These are phyloP conservation scores for Trichopria drosophilae DNA, from an alignment of 2,888 invertebrate species.

Conservation along the genomic window DNA sequence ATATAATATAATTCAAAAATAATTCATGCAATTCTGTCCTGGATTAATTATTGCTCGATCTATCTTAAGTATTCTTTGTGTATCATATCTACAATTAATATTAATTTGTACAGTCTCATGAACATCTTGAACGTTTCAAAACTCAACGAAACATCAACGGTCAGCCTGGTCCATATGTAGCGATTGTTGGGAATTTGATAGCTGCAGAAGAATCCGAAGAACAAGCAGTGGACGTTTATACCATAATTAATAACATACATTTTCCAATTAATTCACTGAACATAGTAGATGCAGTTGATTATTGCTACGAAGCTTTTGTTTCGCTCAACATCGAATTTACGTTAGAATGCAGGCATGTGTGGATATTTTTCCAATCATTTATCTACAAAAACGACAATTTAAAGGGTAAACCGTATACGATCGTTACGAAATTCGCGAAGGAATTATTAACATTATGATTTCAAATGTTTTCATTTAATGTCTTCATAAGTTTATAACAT, in stretches of 20 bases:
- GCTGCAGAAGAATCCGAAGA: too few relatives aligned
- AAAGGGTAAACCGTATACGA: slow-evolving; percentile 11
- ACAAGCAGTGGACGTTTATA: not conserved
- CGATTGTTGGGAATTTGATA: too few relatives aligned
- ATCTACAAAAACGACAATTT: slow-evolving; percentile 15
- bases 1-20: too few relatives aligned
- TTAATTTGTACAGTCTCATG: too few relatives aligned
- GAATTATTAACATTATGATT: slow-evolving; percentile 6
- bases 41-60: too few relatives aligned
- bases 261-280: slow-evolving; percentile 9
- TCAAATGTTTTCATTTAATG: not conserved
- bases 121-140: too few relatives aligned
- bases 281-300: slow-evolving; percentile 21
- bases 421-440: slow-evolving; percentile 7
- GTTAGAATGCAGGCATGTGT: slow-evolving; percentile 17
- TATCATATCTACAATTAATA: too few relatives aligned
- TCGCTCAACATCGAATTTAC: slow-evolving; percentile 21
- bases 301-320: slow-evolving; percentile 28
- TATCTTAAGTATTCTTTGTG: too few relatives aligned
- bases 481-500: too few relatives aligned
- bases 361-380: slow-evolving; percentile 17
- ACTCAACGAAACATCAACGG: too few relatives aligned
- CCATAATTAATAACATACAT: not conserved
- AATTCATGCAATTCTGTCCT: too few relatives aligned
- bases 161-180: too few relatives aligned